Conservation (phyloP, 1,140 invertebrate genomes). For the Megalonaias nervosa region DNA sequence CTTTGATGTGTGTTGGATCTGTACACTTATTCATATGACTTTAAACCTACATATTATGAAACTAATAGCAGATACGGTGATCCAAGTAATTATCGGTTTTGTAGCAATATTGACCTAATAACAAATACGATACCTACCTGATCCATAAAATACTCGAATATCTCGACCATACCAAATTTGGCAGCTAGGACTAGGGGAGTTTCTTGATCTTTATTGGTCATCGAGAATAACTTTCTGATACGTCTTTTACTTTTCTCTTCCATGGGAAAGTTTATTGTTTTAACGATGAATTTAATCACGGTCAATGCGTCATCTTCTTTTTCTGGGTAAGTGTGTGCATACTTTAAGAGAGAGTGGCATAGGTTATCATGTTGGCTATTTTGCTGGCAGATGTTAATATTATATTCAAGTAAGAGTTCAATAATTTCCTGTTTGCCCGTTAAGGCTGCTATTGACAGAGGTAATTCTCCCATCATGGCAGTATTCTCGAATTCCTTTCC, state of each 20-base stretch:
- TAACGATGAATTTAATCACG: constrained; percentile 35
- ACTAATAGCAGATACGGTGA: too few species aligned
- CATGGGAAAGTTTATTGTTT: neutral
- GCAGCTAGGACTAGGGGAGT: constrained; percentile 51
- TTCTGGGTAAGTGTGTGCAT: constrained; percentile 42
- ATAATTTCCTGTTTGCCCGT: constrained; percentile 43
- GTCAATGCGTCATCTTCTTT: constrained; percentile 33
- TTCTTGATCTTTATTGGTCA: constrained; percentile 44
- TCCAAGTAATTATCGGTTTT: too few species aligned
- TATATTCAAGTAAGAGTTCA: constrained; percentile 39
- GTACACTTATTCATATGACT: too few species aligned
- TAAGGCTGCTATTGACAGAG: constrained; percentile 50
- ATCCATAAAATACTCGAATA: constrained; percentile 47
- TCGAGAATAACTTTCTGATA: constrained; percentile 42
- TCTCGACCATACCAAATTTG: constrained; percentile 36
- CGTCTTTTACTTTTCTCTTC: constrained; percentile 18
- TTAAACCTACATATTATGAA: too few species aligned
- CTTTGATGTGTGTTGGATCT: too few species aligned
- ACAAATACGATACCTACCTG: too few species aligned
- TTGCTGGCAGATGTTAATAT: constrained; percentile 26
- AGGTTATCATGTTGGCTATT: constrained; percentile 49
- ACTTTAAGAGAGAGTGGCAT: constrained; percentile 50
- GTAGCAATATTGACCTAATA: too few species aligned
- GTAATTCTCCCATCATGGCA: constrained; percentile 57
- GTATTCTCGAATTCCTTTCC: constrained; percentile 48